Evolutionary conservation across 2,797 vertebrate genomes (phyloP).

Genomic region (Myiotriccus ornatus): DNA sequence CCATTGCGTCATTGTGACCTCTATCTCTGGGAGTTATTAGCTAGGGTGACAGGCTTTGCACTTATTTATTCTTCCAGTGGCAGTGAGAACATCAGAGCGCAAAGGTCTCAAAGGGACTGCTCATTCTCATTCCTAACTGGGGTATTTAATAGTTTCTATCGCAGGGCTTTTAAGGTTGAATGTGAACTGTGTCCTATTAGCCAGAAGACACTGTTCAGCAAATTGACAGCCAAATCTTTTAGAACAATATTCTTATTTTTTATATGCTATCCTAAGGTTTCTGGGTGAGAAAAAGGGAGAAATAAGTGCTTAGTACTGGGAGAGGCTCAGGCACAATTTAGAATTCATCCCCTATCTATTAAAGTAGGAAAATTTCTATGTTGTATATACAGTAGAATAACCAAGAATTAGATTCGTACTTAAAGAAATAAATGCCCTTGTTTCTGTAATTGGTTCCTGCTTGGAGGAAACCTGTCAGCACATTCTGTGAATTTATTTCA

Average conservation of each 20-base stretch:
- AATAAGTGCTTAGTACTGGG: background rate
- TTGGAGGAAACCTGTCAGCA: constrained; percentile 10
- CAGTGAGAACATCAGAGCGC: background rate
- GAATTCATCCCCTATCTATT: background rate
- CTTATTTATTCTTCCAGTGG: constrained; percentile 4
- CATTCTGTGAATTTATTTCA: background rate
- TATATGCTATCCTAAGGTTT: background rate
- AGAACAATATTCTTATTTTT: background rate
- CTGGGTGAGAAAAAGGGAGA: background rate
- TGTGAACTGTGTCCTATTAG: background rate
- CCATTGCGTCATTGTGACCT: constrained; percentile 29
- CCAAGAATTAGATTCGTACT: background rate
- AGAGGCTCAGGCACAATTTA: background rate
- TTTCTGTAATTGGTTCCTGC: constrained; percentile 2
- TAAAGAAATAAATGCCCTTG: constrained; percentile 12
- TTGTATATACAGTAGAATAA: background rate
- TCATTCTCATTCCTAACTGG: background rate
- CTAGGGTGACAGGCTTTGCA: background rate
- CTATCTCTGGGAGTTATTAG: background rate
- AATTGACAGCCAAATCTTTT: background rate
- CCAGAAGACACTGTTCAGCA: background rate
- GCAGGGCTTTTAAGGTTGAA: background rate
- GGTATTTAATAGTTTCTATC: constrained; percentile 21
- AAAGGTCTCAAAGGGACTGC: background rate
- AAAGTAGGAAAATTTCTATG: background rate